Evolutionary conservation across 2,888 invertebrate genomes (phyloP).

Genomic region (Cryptophagus acutangulus): DNA sequence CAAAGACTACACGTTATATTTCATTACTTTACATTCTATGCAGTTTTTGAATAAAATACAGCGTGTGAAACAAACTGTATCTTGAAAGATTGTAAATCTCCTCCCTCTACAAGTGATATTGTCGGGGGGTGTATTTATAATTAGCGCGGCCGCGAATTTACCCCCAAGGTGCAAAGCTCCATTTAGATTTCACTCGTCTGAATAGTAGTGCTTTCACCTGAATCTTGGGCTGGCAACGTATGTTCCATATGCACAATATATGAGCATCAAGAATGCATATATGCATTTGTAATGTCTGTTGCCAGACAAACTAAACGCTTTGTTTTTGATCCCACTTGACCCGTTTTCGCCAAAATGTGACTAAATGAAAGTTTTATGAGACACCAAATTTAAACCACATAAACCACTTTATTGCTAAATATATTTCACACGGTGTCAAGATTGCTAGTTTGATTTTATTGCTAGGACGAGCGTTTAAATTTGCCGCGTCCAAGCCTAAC

Average conservation of each 20-base stretch:
- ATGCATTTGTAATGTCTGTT: no score
- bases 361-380: conserved; percentile 31
- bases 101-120: no score
- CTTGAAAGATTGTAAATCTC: no score
- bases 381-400: conserved; percentile 28
- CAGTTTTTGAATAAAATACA: no score
- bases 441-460: conserved; percentile 3
- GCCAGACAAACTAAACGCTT: no score
- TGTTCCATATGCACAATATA: conserved; percentile 1
- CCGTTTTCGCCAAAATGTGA: conserved; percentile 24
- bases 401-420: conserved; percentile 30
- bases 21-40: no score
- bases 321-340: no score
- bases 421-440: conserved; percentile 17
- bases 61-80: no score
- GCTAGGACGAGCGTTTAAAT: no score
- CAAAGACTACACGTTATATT: no score
- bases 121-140: conserved; percentile 2
- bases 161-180: neutral
- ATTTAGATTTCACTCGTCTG: conserved; percentile 2
- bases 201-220: neutral
- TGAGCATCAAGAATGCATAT: neutral
- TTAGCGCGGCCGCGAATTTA: neutral
- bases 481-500: no score
- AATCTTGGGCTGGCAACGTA: no score